phyloP scores from a whole-genome alignment of 53 echinoderm and acorn worm genomes.

The Arbacia lixula region DNA sequence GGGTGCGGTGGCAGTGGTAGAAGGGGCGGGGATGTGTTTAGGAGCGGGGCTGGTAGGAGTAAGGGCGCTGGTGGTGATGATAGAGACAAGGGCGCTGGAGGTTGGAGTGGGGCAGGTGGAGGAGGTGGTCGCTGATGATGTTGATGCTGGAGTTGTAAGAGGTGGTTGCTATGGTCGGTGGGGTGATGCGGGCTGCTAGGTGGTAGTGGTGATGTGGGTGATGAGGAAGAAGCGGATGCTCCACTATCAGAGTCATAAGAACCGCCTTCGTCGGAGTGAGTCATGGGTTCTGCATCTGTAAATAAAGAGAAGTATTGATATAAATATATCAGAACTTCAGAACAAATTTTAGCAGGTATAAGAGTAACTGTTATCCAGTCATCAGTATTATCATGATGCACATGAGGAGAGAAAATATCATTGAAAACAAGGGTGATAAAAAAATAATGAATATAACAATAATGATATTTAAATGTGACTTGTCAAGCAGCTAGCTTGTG shows the following conservation, averaged over 20 bases:
- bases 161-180: conserved; percentile 12
- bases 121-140: neutral
- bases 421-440: no score
- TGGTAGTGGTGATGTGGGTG: conserved; percentile 14
- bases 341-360: no score
- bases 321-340: no score
- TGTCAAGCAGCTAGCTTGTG: no score
- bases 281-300: conserved; percentile 52
- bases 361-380: no score
- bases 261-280: conserved; percentile 39
- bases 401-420: no score
- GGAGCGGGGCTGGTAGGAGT: conserved; percentile 47
- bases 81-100: neutral
- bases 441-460: no score
- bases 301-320: neutral
- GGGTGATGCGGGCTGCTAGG: neutral
- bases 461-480: no score
- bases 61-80: conserved; percentile 24
- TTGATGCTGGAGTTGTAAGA: neutral
- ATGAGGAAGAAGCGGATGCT: conserved; percentile 39
- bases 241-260: conserved; percentile 46
- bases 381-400: no score
- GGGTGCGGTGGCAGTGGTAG: conserved; percentile 11
- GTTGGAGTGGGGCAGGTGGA: neutral
- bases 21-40: conserved; percentile 23